phyloP scores from a whole-genome alignment of 2,797 vertebrate genomes.

The Sardinella longiceps region DNA sequence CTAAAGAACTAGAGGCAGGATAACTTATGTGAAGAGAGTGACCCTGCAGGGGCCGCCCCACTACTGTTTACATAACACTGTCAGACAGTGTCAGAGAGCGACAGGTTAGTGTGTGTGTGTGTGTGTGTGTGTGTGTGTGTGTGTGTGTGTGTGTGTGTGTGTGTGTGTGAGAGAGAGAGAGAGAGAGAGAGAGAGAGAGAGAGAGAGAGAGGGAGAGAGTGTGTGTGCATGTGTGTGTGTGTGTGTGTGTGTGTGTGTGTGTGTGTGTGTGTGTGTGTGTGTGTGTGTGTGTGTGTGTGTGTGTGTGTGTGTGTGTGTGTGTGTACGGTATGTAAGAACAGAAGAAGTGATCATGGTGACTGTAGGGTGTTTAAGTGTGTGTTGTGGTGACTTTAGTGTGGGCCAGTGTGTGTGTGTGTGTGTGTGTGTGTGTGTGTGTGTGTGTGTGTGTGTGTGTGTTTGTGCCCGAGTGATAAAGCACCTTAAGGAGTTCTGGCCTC shows the following conservation, averaged over 20 bases:
- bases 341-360: too few relatives aligned
- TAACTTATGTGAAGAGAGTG: constrained; percentile 1
- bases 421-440: neutral
- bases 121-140: neutral
- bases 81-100: neutral
- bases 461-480: constrained; percentile 58
- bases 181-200: too few relatives aligned
- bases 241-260: neutral
- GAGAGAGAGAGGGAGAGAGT: too few relatives aligned
- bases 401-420: neutral
- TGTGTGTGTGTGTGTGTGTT: neutral
- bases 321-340: too few relatives aligned
- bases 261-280: neutral
- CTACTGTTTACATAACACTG: constrained; percentile 13
- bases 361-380: neutral
- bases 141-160: neutral
- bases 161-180: neutral
- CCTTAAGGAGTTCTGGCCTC: constrained; percentile 96
- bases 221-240: neutral
- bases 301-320: neutral
- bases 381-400: neutral
- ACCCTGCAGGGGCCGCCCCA: neutral
- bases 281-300: neutral
- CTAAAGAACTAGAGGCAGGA: neutral
- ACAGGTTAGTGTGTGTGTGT: too few relatives aligned